phyloP scores from a whole-genome alignment of 2,113 vertebrate genomes.

The Rhadina sibilatrix region DNA sequence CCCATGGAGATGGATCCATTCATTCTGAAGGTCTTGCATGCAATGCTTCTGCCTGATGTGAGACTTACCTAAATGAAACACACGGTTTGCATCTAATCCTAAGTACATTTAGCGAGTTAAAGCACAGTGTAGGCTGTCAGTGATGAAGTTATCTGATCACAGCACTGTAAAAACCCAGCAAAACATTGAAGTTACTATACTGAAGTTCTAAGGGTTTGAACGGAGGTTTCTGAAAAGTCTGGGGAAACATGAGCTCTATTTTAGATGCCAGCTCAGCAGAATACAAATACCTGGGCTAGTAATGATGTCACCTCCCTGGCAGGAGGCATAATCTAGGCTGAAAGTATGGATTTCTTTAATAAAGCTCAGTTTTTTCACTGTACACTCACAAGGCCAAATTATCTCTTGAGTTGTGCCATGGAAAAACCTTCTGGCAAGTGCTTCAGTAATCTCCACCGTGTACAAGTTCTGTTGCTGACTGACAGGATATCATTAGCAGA shows the following conservation, averaged over 20 bases:
- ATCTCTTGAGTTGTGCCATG: not conserved
- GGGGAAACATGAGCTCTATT: not conserved
- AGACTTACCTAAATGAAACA: not conserved
- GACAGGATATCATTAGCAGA: not conserved
- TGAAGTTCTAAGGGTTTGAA: not conserved
- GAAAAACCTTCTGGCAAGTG: not conserved
- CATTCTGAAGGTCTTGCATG: not conserved
- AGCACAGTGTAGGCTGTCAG: not conserved
- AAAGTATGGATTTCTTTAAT: constrained; percentile 41
- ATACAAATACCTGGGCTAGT: not conserved
- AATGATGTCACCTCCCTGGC: constrained; percentile 22
- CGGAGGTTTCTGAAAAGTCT: not conserved
- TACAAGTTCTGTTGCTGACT: not conserved
- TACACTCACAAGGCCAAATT: not conserved
- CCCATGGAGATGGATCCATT: not conserved
- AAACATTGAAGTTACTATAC: not conserved
- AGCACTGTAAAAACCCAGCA: not conserved
- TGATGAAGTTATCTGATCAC: not conserved
- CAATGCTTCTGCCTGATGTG: not conserved
- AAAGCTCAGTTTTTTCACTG: not conserved
- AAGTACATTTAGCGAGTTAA: not conserved
- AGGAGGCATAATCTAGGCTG: not conserved
- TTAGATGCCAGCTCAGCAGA: constrained; percentile 35
- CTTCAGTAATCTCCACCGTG: not conserved
- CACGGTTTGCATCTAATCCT: not conserved